Percentiles rank a stretch among this genome's conserved stretches.
Conservation (phyloP, 2,797 vertebrate species). For the Luscinia megarhynchos region DNA sequence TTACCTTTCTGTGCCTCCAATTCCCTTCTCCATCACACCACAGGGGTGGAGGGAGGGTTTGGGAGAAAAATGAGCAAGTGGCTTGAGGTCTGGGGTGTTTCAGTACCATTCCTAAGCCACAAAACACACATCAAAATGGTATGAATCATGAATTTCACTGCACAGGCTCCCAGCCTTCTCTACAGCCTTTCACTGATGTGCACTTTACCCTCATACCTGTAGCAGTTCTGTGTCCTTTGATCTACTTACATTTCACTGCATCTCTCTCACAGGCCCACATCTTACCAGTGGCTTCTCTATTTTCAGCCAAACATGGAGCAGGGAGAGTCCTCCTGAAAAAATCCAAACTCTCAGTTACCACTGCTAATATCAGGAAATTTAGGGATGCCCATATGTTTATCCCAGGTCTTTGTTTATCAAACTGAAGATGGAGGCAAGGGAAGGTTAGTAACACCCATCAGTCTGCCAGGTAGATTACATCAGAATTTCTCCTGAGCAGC, state of each 20-base stretch:
- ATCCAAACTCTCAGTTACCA: not conserved
- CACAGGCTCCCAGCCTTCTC: not conserved
- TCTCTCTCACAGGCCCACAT: not conserved
- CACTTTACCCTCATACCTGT: not conserved
- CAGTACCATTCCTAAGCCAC: not conserved
- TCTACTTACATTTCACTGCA: not conserved
- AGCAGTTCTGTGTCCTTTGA: not conserved
- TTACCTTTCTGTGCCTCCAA: not conserved
- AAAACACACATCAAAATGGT: not conserved
- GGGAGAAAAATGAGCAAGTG: not conserved
- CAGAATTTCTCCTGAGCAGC: not conserved
- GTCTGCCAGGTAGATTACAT: not conserved
- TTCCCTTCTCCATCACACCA: not conserved
- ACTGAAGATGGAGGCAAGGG: not conserved
- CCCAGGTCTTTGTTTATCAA: not conserved
- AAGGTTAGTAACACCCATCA: not conserved
- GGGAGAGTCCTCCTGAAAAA: not conserved
- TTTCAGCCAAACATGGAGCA: not conserved
- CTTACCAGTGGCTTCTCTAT: not conserved
- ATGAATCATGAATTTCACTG: not conserved
- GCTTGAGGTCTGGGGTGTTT: accelerated
- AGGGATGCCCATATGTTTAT: not conserved
- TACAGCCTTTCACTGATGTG: not conserved
- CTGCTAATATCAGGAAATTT: not conserved
- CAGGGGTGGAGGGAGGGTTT: accelerated